A percentile compares a stretch with the other conserved stretches of the same genome.
Evolutionary conservation across 2,113 vertebrate species (phyloP).

Genomic region (Tiliqua scincoides): DNA sequence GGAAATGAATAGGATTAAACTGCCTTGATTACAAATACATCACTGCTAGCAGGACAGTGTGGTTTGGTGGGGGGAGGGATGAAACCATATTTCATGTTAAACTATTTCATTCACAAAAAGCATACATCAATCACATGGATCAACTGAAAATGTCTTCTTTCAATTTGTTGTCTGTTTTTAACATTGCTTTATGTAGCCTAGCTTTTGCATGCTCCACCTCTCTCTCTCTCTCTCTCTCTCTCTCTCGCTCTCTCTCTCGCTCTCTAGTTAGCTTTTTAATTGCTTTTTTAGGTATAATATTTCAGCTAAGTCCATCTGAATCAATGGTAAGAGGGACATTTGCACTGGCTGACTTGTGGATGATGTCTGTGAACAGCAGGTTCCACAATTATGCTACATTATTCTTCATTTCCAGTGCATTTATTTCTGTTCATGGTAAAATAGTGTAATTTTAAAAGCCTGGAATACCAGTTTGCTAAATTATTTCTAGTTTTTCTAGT

Average conservation of each 20-base stretch:
- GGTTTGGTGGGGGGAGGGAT: background rate
- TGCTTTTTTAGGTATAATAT: accelerated
- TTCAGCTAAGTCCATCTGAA: background rate
- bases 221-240: no score
- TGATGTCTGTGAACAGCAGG: background rate
- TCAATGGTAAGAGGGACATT: accelerated
- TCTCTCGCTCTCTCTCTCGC: background rate
- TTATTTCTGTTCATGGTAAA: background rate
- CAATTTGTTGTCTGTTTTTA: accelerated
- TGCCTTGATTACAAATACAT: conserved; percentile 51
- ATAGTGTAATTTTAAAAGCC: background rate
- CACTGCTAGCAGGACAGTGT: conserved; percentile 16
- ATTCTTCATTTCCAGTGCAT: background rate
- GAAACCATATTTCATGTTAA: background rate
- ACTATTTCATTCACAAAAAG: background rate
- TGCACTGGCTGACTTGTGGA: background rate
- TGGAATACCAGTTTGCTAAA: background rate
- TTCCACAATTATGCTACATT: background rate
- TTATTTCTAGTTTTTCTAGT: background rate
- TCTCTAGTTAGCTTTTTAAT: background rate
- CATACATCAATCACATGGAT: accelerated
- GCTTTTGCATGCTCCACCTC: background rate
- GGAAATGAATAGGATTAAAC: conserved; percentile 56
- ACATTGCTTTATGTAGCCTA: background rate
- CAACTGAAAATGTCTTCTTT: background rate